Evolutionary conservation across 2,113 vertebrate genomes (phyloP).

Genomic region (Pterocles gutturalis): DNA sequence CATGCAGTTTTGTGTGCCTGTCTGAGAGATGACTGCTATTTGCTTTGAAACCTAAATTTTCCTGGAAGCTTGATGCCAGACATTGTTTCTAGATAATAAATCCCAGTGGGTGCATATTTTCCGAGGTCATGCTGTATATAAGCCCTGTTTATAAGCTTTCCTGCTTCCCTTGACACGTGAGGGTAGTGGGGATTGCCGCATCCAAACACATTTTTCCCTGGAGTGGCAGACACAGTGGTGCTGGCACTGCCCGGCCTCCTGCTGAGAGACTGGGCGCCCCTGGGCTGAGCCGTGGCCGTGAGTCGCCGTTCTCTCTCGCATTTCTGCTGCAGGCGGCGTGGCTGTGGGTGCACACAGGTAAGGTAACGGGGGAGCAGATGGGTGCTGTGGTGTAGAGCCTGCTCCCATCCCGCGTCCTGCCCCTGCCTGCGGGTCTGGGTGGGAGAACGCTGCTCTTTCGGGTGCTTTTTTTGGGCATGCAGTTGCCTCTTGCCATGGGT

Average conservation of each 20-base stretch:
- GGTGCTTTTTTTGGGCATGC: not conserved
- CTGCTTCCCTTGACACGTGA: not conserved
- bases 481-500: not conserved
- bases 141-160: not conserved
- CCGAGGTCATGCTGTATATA: not conserved
- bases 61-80: slow-evolving; percentile 2
- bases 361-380: not conserved
- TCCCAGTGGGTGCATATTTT: slow-evolving; percentile 11
- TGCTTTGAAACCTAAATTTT: slow-evolving; percentile 38
- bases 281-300: accelerated
- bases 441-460: not conserved
- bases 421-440: accelerated
- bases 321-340: not conserved
- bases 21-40: not conserved
- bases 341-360: not conserved
- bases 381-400: accelerated
- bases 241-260: not conserved
- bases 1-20: not conserved
- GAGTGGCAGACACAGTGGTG: accelerated
- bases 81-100: slow-evolving; percentile 46
- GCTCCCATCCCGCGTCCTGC: accelerated
- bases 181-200: accelerated
- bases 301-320: not conserved
- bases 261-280: accelerated
- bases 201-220: not conserved